These are phyloP conservation scores for Orthosia incerta DNA, from an alignment of 2,888 invertebrate species.

Conservation along the genomic window DNA sequence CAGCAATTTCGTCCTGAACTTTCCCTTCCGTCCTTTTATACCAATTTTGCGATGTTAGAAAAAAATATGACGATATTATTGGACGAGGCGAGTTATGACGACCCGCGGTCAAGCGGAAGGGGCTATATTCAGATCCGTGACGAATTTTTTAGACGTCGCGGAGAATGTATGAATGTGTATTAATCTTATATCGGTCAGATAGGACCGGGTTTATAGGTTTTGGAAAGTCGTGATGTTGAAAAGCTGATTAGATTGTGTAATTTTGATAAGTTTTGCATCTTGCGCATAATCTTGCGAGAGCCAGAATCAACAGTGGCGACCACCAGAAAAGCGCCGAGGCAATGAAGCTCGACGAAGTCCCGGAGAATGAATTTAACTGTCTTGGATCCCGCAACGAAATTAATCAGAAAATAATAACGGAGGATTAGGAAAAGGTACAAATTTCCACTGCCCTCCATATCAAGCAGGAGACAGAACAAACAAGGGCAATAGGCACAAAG, in stretches of 20 bases:
- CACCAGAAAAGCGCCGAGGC: no score
- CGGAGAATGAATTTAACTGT: no score
- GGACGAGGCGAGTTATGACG: conserved; percentile 83
- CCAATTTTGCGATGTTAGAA: conserved; percentile 88
- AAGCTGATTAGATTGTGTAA: conserved; percentile 33
- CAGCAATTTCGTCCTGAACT: conserved; percentile 86
- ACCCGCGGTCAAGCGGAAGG: conserved; percentile 85
- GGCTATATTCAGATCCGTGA: conserved; percentile 74
- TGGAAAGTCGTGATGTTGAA: neutral
- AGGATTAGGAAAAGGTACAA: no score
- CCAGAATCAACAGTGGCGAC: no score
- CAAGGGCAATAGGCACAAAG: no score
- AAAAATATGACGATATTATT: conserved; percentile 91
- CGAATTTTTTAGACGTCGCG: conserved; percentile 64
- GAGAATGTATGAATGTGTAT: conserved; percentile 61
- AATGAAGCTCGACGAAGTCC: no score
- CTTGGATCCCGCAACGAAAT: no score
- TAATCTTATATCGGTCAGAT: conserved; percentile 58
- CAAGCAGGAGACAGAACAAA: no score
- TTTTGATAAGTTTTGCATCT: conserved; percentile 4
- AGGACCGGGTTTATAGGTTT: conserved; percentile 43
- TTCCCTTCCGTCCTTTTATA: conserved; percentile 86
- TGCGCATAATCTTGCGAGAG: no score
- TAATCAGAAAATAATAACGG: no score
- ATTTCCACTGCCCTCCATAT: no score